Conservation (phyloP, 2,113 vertebrate genomes). For the Phrynosoma blainvillii region DNA sequence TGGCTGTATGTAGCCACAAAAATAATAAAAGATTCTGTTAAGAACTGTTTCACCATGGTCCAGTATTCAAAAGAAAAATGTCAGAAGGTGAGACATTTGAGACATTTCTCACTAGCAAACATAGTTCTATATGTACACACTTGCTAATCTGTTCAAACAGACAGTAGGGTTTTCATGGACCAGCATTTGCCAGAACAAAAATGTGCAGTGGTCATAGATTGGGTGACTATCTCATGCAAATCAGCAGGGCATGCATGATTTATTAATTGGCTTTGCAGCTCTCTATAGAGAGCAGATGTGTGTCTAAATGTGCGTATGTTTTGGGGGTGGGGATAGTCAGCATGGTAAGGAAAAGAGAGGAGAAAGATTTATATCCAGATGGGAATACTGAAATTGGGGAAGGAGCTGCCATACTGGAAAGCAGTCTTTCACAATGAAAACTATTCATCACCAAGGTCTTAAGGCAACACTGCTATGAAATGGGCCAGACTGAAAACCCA, state of each 20-base stretch:
- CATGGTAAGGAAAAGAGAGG: slow-evolving; percentile 47
- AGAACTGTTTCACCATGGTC: slow-evolving; percentile 47
- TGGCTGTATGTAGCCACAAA: neutral
- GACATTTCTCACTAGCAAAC: slow-evolving; percentile 51
- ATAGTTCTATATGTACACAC: slow-evolving; percentile 57
- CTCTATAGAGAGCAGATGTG: slow-evolving; percentile 41
- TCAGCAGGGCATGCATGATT: slow-evolving; percentile 55
- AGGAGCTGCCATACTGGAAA: slow-evolving; percentile 53
- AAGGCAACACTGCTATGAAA: slow-evolving; percentile 57
- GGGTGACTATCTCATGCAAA: slow-evolving; percentile 64
- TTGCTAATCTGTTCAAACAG: slow-evolving; percentile 62
- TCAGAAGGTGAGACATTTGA: slow-evolving; percentile 48
- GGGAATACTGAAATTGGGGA: slow-evolving; percentile 69
- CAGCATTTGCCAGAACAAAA: slow-evolving; percentile 62
- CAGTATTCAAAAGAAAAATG: slow-evolving; percentile 4
- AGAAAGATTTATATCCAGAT: slow-evolving; percentile 73
- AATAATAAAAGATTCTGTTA: slow-evolving; percentile 50
- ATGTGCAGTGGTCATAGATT: slow-evolving; percentile 63
- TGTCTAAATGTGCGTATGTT: slow-evolving; percentile 10
- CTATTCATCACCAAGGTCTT: slow-evolving; percentile 67
- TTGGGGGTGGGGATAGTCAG: slow-evolving; percentile 24
- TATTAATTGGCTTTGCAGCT: slow-evolving; percentile 68
- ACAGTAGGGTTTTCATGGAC: slow-evolving; percentile 65
- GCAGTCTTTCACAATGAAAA: slow-evolving; percentile 69
- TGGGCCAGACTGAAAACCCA: slow-evolving; percentile 62